Conservation (phyloP, 2,113 vertebrate species). For the human region DNA sequence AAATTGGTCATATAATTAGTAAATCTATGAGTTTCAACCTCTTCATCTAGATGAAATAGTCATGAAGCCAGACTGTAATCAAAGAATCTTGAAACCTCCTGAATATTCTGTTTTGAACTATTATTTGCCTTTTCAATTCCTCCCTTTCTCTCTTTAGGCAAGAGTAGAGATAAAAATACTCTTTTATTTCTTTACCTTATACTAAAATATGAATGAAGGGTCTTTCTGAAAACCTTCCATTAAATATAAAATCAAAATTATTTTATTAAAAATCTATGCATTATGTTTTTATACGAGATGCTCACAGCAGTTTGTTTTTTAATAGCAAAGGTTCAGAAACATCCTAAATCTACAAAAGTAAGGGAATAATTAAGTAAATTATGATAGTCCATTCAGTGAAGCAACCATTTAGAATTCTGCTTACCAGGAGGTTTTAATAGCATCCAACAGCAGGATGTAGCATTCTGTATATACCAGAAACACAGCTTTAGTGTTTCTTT, state of each 20-base stretch:
- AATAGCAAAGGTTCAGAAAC: slow-evolving; percentile 49
- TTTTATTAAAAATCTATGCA: slow-evolving; percentile 7
- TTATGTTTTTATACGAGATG: background rate
- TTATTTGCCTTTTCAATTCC: slow-evolving; percentile 11
- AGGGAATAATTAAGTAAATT: slow-evolving; percentile 48
- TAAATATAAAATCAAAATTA: background rate
- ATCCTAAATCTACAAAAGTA: slow-evolving; percentile 2
- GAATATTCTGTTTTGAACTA: background rate
- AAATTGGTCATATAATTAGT: slow-evolving; percentile 2
- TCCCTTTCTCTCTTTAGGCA: background rate
- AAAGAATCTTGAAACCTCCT: slow-evolving; percentile 24
- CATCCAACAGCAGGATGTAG: background rate
- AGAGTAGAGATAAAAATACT: background rate
- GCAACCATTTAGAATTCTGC: slow-evolving; percentile 21
- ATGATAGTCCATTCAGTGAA: slow-evolving; percentile 6
- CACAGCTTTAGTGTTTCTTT: background rate
- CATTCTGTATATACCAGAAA: background rate
- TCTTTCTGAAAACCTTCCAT: background rate
- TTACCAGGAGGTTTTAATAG: slow-evolving; percentile 50
- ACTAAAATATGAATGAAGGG: background rate
- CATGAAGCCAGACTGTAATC: background rate
- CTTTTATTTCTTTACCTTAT: background rate
- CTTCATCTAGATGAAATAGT: slow-evolving; percentile 12
- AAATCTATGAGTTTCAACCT: background rate
- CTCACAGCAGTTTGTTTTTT: background rate